phyloP scores from a whole-genome alignment of 2,888 invertebrate genomes.

The Elysia crispata region DNA sequence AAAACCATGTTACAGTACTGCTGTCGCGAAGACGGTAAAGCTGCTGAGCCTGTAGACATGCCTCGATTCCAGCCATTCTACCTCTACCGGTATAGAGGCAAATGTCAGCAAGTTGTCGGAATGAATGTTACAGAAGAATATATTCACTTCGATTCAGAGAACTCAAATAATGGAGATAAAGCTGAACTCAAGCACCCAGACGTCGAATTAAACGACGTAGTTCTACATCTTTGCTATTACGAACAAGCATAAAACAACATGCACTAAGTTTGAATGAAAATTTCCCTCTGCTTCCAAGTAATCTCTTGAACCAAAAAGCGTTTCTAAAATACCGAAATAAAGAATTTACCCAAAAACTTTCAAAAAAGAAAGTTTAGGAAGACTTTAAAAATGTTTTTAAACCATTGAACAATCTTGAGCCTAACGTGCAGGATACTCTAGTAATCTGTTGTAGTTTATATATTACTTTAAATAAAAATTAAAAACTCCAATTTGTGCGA shows the following conservation, averaged over 20 bases:
- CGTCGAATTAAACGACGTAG: slow-evolving; percentile 5
- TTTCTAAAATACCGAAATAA: too few species aligned
- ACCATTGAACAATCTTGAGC: too few species aligned
- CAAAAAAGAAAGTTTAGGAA: too few species aligned
- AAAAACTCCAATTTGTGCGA: too few species aligned
- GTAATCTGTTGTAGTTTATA: too few species aligned
- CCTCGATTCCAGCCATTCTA: slow-evolving; percentile 25
- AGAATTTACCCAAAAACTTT: too few species aligned
- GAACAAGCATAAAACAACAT: not conserved
- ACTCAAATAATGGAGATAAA: slow-evolving; percentile 12
- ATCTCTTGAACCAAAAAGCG: too few species aligned
- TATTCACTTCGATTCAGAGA: slow-evolving; percentile 30
- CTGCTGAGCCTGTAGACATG: not conserved
- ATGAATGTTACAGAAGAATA: slow-evolving; percentile 33
- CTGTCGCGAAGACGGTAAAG: slow-evolving; percentile 25
- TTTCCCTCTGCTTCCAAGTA: too few species aligned
- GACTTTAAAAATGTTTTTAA: too few species aligned
- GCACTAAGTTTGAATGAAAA: not conserved
- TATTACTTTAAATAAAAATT: too few species aligned
- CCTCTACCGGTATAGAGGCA: slow-evolving; percentile 30
- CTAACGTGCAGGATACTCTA: too few species aligned
- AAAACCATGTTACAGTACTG: not conserved
- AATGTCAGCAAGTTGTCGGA: slow-evolving; percentile 24
- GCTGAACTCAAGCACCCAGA: not conserved
- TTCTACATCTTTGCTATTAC: slow-evolving; percentile 33